phyloP scores from a whole-genome alignment of 2,888 invertebrate species.

The Ectemnius lituratus region DNA sequence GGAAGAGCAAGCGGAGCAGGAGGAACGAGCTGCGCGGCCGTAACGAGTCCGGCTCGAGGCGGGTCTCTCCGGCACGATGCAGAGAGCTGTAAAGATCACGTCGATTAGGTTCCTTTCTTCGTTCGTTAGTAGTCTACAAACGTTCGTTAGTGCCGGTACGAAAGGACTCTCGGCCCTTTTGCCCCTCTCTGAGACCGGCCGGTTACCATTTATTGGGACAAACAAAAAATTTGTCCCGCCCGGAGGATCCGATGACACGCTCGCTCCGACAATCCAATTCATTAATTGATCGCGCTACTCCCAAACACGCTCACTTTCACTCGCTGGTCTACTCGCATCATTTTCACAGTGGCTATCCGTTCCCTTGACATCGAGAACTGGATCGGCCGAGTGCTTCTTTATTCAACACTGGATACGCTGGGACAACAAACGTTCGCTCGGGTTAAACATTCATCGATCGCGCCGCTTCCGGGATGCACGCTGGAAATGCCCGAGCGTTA shows the following conservation, averaged over 20 bases:
- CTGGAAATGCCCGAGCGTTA: too few species aligned
- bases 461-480: too few species aligned
- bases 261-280: slow-evolving; percentile 29
- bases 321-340: too few species aligned
- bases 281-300: slow-evolving; percentile 34
- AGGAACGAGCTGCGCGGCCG: neutral
- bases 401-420: too few species aligned
- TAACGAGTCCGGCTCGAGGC: slow-evolving; percentile 28
- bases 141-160: slow-evolving; percentile 51
- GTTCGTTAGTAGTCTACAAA: slow-evolving; percentile 54
- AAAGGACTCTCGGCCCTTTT: slow-evolving; percentile 35
- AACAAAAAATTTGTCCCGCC: slow-evolving; percentile 44
- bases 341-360: too few species aligned
- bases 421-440: too few species aligned
- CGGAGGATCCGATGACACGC: slow-evolving; percentile 40
- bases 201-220: slow-evolving; percentile 39
- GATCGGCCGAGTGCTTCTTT: neutral
- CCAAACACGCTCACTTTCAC: too few species aligned
- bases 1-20: too few species aligned
- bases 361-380: too few species aligned
- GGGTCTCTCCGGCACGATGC: slow-evolving; percentile 16
- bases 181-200: slow-evolving; percentile 35
- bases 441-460: too few species aligned
- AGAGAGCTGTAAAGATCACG: slow-evolving; percentile 45
- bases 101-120: slow-evolving; percentile 54